A percentile compares a stretch with the other conserved stretches of the same genome.
Conservation (phyloP, 2,797 vertebrate species). For the Squalus acanthias region DNA sequence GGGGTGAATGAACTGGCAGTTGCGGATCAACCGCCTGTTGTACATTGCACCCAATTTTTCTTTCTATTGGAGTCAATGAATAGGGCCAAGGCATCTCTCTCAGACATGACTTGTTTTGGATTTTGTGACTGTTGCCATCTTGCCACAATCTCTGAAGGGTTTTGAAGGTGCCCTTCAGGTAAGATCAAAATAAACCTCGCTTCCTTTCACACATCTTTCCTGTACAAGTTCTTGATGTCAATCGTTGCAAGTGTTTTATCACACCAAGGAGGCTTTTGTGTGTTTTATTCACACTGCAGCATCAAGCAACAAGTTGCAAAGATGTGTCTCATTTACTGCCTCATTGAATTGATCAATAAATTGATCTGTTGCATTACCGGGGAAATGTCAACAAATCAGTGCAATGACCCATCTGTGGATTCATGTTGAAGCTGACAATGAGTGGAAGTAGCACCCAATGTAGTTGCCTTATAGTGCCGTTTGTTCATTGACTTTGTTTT, state of each 20-base stretch:
- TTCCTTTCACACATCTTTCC: background rate
- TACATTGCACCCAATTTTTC: no score
- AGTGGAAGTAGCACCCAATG: background rate
- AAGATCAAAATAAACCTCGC: background rate
- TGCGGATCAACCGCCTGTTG: no score
- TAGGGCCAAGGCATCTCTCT: background rate
- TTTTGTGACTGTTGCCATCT: background rate
- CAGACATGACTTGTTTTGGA: background rate
- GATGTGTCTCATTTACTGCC: background rate
- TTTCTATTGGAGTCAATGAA: background rate
- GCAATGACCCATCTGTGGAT: background rate
- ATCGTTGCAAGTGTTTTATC: background rate
- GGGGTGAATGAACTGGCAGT: no score
- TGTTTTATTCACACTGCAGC: background rate
- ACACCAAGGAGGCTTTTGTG: background rate
- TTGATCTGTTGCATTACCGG: background rate
- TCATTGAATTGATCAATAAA: constrained; percentile 1
- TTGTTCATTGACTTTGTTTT: background rate
- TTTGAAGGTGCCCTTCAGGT: background rate
- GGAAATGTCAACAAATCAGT: background rate
- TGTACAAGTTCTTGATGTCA: background rate
- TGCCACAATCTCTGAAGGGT: background rate
- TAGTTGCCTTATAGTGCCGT: background rate
- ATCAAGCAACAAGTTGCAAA: background rate
- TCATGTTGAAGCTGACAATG: background rate